Evolutionary conservation across 1,140 invertebrate genomes (phyloP), one percentile per base, ranked within the genome.

Genomic region (Drosophila kurseongensis): DNA sequence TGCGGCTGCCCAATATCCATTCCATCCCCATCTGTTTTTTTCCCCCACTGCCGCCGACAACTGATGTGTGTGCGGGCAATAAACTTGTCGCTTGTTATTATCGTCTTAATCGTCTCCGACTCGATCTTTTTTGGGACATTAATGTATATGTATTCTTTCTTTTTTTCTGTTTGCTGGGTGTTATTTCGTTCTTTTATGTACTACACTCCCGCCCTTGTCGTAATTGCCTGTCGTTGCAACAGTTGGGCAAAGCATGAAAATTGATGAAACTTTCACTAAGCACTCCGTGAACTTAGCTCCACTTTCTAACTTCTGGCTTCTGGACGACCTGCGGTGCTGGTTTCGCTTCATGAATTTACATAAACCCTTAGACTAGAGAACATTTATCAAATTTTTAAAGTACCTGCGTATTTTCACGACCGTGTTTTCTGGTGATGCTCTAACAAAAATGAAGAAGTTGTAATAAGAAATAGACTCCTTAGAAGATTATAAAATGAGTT

Each of bases 41-140:
- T 32, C 29, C 29, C 27, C 44, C 18, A 36, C 47, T 41, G 58
- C 47, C 45, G 58, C 57, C 71, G 27, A 59, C 48, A 29, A 76
- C 65, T 76, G 74, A 60, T 78, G 63, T 71, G 63, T 75, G 73
- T 75, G 83, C 55, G 66, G 84, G 84, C 83, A 88, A 88, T 88
- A 88, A 88, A 88, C 83, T 88, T 88, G 83, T 88, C 83, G 85
- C 83, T 88, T 88, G 84, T 88, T 88, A 88, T 88, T 88, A 88
- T 89, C 83, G 85, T 89, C 84, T 89, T 88, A 88, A 88, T 88
- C 84, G 83, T 82, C 84, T 82, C 63, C 81, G 84, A 77, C 75
- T 84, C 50, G 69, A 50, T 78, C 44, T 63, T 63, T 73, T 75
- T 78, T 73, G 63, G 72, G 55, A 35, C 51, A 57, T 69, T 63